Conservation (phyloP, 1,140 invertebrate genomes). For the Nylanderia fulva region DNA sequence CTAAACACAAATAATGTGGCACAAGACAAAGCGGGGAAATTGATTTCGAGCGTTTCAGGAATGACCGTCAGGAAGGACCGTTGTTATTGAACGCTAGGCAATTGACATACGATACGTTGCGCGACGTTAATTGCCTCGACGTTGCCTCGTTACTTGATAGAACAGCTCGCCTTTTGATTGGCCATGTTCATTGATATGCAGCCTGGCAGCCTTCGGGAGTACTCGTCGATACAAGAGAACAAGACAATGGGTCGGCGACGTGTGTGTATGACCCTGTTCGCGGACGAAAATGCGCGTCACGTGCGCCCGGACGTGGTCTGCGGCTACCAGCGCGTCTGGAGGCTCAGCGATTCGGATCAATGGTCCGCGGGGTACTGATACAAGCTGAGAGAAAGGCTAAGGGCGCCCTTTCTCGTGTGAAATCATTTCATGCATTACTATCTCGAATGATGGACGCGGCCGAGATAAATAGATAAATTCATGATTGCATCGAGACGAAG, state of each 20-base stretch:
- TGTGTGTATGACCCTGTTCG: slow-evolving; percentile 44
- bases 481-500: not conserved
- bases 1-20: not conserved
- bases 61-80: not conserved
- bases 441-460: not conserved
- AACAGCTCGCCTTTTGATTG: slow-evolving; percentile 58
- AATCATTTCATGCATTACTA: not conserved
- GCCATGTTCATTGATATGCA: slow-evolving; percentile 62
- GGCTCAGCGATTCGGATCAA: slow-evolving; percentile 53
- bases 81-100: not conserved
- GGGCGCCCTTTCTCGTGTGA: not conserved
- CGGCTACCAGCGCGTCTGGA: slow-evolving; percentile 12
- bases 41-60: not conserved
- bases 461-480: slow-evolving; percentile 31
- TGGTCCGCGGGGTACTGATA: slow-evolving; percentile 2
- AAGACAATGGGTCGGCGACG: slow-evolving; percentile 51
- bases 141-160: slow-evolving; percentile 66
- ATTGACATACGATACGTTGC: slow-evolving; percentile 19
- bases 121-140: slow-evolving; percentile 63
- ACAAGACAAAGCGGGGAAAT: not conserved
- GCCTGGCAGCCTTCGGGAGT: slow-evolving; percentile 19
- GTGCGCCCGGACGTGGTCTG: slow-evolving; percentile 57
- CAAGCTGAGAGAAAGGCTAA: slow-evolving; percentile 38
- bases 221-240: slow-evolving; percentile 59
- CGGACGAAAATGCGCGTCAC: slow-evolving; percentile 64